Evolutionary conservation across 2,888 invertebrate genomes (phyloP).

Genomic region (Epinotia nisella): DNA sequence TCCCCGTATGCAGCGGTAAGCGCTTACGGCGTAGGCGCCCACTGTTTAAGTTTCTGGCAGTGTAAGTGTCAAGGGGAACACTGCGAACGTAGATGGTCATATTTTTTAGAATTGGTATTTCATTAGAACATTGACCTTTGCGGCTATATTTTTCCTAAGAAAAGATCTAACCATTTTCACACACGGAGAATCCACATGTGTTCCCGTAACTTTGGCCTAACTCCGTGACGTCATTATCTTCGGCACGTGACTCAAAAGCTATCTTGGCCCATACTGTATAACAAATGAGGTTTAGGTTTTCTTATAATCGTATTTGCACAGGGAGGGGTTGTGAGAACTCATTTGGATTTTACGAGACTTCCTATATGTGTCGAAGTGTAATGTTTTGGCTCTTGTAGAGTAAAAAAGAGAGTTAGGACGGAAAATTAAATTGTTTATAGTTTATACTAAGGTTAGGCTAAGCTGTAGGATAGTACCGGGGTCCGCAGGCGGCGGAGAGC

Average conservation of each 20-base stretch:
- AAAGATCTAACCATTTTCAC: neutral
- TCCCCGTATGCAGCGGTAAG: too few species aligned
- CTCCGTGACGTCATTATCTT: conserved; percentile 63
- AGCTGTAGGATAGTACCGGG: too few species aligned
- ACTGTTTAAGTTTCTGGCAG: too few species aligned
- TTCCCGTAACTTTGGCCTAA: conserved; percentile 33
- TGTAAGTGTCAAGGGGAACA: too few species aligned
- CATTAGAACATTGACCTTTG: neutral
- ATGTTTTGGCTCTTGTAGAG: neutral
- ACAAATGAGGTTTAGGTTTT: conserved; percentile 47
- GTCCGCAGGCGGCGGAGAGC: too few species aligned
- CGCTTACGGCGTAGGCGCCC: too few species aligned
- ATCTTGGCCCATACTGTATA: conserved; percentile 49
- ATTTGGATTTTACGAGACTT: conserved; percentile 27
- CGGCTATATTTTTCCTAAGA: neutral
- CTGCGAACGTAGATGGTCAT: too few species aligned
- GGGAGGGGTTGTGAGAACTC: conserved; percentile 18
- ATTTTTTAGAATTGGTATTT: too few species aligned
- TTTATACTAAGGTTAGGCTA: too few species aligned
- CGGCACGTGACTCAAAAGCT: conserved; percentile 59
- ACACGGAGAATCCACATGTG: conserved; percentile 27
- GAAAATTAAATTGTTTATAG: too few species aligned
- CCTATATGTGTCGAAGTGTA: neutral
- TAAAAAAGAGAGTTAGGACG: too few species aligned
- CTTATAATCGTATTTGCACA: conserved; percentile 38